A percentile compares a stretch with the other conserved stretches of the same genome.
Conservation (phyloP, 1,140 invertebrate species). For the Apis dorsata region DNA sequence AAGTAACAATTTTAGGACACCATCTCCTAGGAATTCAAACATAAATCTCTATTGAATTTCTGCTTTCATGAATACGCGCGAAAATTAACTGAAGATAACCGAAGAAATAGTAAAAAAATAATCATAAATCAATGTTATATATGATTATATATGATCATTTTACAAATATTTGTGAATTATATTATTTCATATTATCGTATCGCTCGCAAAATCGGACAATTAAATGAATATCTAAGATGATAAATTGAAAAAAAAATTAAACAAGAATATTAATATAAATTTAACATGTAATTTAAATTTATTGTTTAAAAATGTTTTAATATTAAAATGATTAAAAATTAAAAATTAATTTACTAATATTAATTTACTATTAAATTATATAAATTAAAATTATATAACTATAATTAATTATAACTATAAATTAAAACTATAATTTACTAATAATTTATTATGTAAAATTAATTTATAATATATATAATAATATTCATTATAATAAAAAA, state of each 20-base stretch:
- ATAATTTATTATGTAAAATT: background rate
- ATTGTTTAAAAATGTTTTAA: background rate
- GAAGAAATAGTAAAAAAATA: background rate
- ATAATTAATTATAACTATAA: too few relatives aligned
- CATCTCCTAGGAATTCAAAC: conserved; percentile 32
- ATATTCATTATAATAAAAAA: too few relatives aligned
- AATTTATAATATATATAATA: too few relatives aligned
- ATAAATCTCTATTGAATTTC: conserved; percentile 4
- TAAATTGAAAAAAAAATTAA: background rate
- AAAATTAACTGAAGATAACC: background rate
- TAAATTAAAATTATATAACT: too few relatives aligned
- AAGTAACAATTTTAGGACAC: conserved; percentile 32
- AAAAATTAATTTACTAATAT: background rate
- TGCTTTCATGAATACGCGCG: conserved; percentile 15
- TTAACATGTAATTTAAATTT: background rate
- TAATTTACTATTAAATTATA: too few relatives aligned
- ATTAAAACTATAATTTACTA: too few relatives aligned
- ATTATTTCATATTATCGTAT: conserved; percentile 23
- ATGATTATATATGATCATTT: conserved; percentile 22
- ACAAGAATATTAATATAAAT: background rate
- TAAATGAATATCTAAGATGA: background rate
- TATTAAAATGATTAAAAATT: background rate
- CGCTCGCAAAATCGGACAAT: conserved; percentile 11
- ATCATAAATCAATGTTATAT: conserved; percentile 11
- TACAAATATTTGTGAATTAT: conserved; percentile 25